phyloP scores from a whole-genome alignment of 2,797 vertebrate species.

The Merluccius polli region DNA sequence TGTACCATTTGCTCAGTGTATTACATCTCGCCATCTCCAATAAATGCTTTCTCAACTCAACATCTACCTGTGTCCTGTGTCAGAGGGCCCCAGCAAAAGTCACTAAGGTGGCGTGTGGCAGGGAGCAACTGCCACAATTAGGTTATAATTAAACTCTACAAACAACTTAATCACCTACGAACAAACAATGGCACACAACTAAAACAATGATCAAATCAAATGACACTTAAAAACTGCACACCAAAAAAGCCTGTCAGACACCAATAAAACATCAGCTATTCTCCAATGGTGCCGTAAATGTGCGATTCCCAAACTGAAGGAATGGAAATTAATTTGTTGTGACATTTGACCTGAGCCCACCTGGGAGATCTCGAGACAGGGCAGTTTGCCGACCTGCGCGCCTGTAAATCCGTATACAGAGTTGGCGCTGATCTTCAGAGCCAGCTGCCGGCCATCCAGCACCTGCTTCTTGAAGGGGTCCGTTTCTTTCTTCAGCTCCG shows the following conservation, averaged over 20 bases:
- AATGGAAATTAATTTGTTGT: neutral
- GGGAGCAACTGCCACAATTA: too few relatives aligned
- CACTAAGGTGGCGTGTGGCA: too few relatives aligned
- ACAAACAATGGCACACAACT: neutral
- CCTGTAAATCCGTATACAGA: constrained; percentile 93
- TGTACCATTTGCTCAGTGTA: too few relatives aligned
- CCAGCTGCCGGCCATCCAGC: constrained; percentile 86
- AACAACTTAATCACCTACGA: neutral
- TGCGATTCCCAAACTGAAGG: neutral
- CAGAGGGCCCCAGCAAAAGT: too few relatives aligned
- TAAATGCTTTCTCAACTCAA: too few relatives aligned
- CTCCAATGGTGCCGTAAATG: neutral
- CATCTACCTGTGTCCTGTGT: too few relatives aligned
- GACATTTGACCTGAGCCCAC: constrained; percentile 57
- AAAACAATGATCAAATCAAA: neutral
- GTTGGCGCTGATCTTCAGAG: constrained; percentile 91
- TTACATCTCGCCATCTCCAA: too few relatives aligned
- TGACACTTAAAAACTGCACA: neutral
- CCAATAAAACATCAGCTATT: neutral
- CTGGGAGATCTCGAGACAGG: constrained; percentile 92
- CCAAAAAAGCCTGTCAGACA: neutral
- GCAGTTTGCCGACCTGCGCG: constrained; percentile 89
- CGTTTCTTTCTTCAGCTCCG: constrained; percentile 84
- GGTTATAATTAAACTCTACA: too few relatives aligned
- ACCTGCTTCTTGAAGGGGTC: constrained; percentile 90